Evolutionary conservation across 92 coral and sea anemone species (phyloP), one percentile per base, ranked within the genome.

Genomic region (Zoanthus sociatus): DNA sequence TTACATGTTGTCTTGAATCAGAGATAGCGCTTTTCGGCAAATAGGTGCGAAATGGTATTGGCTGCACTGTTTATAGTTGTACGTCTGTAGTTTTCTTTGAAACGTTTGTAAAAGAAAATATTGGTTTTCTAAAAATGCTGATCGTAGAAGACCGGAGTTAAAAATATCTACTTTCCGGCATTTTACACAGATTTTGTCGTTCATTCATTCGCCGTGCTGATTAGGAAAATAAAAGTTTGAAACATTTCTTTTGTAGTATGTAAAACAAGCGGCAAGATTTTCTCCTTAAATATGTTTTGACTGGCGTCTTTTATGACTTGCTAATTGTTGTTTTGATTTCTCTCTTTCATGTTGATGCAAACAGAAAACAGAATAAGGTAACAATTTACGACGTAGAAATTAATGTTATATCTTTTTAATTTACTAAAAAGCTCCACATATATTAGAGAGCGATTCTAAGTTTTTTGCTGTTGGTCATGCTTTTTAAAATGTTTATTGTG

Each of bases 281-380:
- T 37, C 13, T 16, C 55, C 71, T 78, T 47, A 18, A 78, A 42
- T 78, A 32, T 56, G 51, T 51, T 56, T 77, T n/a, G 71, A 56
- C 16, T 78, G 32, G 31, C 47, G 37, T 37, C 53, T 61, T 50
- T 60, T 30, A 78, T 78, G 64, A 44, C 42, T 18, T 78, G 71
- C 46, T 78, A 78, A 60, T 78, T 61, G 37, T 60, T 60, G 17
- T 61, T 78, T 78, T 61, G 48, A n/a, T 78, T 78, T 56, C 30
- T 78, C 30, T 60, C 66, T 78, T 78, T 50, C 44, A 33, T 46
- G 42, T 12, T 14, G 60, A 33, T 8, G 30, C 10, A 48, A 56
- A 33, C 84, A 78, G 84, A 50, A 78, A 78, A 33, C 37, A 12
- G 55, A 78, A 78, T 42, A 78, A 78, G 84, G 84, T 78, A 64